Evolutionary conservation across 2,888 invertebrate species (phyloP).

Genomic region (Oscheius sp.): DNA sequence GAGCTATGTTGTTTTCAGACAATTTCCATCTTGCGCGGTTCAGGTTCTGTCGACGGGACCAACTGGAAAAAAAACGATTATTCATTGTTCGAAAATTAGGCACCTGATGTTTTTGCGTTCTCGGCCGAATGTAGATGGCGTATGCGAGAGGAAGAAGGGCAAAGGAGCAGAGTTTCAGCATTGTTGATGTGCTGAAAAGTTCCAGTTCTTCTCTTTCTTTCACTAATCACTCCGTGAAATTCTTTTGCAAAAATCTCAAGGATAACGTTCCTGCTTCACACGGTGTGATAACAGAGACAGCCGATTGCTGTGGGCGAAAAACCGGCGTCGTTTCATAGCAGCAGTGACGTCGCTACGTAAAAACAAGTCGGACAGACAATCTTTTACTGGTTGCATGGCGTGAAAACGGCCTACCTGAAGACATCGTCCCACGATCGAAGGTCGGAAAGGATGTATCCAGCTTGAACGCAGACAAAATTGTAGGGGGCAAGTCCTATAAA

Average conservation of each 20-base stretch:
- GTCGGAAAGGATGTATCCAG: constrained; percentile 78
- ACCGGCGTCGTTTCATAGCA: constrained; percentile 10
- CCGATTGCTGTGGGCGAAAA: constrained; percentile 17
- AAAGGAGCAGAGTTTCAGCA: constrained; percentile 72
- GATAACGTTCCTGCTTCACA: not conserved
- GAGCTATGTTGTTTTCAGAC: constrained; percentile 19
- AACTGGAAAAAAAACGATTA: constrained; percentile 25
- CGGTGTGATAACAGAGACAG: constrained; percentile 6
- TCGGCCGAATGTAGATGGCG: constrained; percentile 69
- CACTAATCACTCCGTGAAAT: not conserved
- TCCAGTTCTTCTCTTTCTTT: not conserved
- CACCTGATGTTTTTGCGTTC: constrained; percentile 53
- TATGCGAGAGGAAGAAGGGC: constrained; percentile 71
- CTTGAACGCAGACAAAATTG: constrained; percentile 79
- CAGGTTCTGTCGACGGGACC: constrained; percentile 22
- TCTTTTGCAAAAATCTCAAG: not conserved
- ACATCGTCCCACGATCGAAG: constrained; percentile 75
- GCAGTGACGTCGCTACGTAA: not conserved
- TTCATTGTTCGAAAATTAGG: not conserved
- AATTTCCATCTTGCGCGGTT: constrained; percentile 40
- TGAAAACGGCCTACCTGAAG: constrained; percentile 50
- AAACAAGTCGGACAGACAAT: constrained; percentile 24
- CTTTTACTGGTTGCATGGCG: constrained; percentile 10
- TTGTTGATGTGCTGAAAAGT: constrained; percentile 65
- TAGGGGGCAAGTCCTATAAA: constrained; percentile 79